Base-by-base conservation (phyloP, 1,140 invertebrate genomes). In the Solen grandis region DNA sequence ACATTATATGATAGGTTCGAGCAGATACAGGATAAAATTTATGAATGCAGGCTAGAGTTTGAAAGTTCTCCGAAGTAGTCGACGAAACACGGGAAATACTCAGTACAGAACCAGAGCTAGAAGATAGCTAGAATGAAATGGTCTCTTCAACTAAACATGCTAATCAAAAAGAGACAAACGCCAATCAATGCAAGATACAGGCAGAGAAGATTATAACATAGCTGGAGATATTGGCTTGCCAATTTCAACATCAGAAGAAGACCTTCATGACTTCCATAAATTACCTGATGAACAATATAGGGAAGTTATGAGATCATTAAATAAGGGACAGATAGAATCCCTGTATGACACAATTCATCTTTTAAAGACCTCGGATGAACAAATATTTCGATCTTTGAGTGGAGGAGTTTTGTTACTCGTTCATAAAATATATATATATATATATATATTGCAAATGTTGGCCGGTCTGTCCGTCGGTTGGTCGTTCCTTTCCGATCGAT, bases 281-380 rank as follows among this genome's bases (percentile, higher is more conserved):
- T 8, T 74, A 38, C 57, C 36, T 38, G 72, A 74, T 74, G 72
- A 60, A 62, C 55, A 8, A 8, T 59, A 59, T 22, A 59, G 57
- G 22, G 25, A 8, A 25, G 19, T 14, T 8, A 59, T 59, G 57
- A 59, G 57, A 27, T 59, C 57, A 13, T 22, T 59, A 25, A 59
- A 59, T 59, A 59, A 25, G 29, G 57, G 29, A 59, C 57, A 59
- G 22, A 59, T 22, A 25, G 57, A 59, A 13, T 59, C 29, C 29
- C 19, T 66, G 16, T 33, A 66, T 38, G 41, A 55, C 65, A 27
- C 59, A 60, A 76, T 62, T 8, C 8, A 31, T 19, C 22, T 8
- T 33, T 65, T 75, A 27, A 46, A 52, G 25, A 55, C 52, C 31
- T 55, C 63, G 3, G 33, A 70, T 14, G 35, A 74, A 50, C 57